Percentiles rank a stretch among this genome's conserved stretches.
These are phyloP conservation scores for Hypotaenidia philippensis DNA, from an alignment of 2,797 vertebrate genomes.

Conservation along the genomic window DNA sequence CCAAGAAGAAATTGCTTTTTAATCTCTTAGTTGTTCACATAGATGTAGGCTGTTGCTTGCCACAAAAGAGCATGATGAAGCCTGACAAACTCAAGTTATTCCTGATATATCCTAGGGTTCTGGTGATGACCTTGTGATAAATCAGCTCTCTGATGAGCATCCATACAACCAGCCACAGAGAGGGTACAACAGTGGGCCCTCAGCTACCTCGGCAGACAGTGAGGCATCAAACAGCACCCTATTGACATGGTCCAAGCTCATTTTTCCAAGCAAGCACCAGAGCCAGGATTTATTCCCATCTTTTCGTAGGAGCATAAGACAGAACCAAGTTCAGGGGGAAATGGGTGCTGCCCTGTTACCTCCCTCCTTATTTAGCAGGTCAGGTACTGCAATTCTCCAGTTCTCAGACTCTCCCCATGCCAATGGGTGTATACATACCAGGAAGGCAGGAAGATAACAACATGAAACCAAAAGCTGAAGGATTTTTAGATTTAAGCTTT, in stretches of 20 bases:
- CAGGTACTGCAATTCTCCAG: not conserved
- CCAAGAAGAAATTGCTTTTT: not conserved
- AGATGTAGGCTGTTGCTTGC: not conserved
- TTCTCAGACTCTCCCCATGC: not conserved
- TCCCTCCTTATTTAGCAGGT: not conserved
- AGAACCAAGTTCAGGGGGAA: not conserved
- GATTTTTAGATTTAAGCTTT: not conserved
- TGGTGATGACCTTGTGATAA: not conserved
- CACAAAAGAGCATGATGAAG: not conserved
- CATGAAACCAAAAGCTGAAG: not conserved
- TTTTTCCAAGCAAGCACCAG: not conserved
- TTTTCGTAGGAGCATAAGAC: not conserved
- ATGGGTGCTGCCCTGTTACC: not conserved
- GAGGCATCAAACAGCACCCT: not conserved
- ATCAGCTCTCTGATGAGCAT: not conserved
- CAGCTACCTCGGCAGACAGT: not conserved
- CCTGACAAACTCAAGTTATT: not conserved
- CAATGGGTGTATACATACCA: fast-evolving
- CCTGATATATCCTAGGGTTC: not conserved
- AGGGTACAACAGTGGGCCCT: not conserved
- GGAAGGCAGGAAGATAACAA: not conserved
- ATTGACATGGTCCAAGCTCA: fast-evolving
- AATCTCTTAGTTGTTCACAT: not conserved
- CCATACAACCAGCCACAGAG: not conserved
- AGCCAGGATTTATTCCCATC: not conserved